Evolutionary conservation across 2,113 vertebrate genomes (phyloP).

Genomic region (Ptyas mucosa): DNA sequence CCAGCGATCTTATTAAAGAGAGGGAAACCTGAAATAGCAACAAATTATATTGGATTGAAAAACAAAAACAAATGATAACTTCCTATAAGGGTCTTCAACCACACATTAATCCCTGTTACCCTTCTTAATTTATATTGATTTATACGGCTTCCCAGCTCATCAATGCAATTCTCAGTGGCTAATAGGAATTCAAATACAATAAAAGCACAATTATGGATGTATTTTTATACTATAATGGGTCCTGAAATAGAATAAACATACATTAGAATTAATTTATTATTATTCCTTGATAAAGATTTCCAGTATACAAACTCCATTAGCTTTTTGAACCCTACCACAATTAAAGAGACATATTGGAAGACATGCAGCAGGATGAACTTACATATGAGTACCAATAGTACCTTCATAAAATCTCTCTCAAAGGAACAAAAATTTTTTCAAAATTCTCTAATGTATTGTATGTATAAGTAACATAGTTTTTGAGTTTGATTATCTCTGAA

Average conservation of each 20-base stretch:
- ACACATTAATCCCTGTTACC: neutral
- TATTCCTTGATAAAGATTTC: neutral
- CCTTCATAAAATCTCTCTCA: neutral
- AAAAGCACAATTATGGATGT: neutral
- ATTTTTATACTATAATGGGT: neutral
- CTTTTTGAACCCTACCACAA: neutral
- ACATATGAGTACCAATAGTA: neutral
- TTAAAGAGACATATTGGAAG: neutral
- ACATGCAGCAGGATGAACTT: neutral
- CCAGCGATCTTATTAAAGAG: neutral
- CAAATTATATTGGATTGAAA: neutral
- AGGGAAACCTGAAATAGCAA: neutral
- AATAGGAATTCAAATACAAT: neutral
- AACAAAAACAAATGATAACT: neutral
- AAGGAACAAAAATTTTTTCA: neutral
- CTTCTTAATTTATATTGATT: neutral
- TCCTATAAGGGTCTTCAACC: neutral
- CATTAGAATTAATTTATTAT: neutral
- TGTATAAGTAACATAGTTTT: neutral
- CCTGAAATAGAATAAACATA: neutral
- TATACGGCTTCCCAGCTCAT: neutral
- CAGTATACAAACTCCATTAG: neutral
- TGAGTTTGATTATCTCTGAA: neutral
- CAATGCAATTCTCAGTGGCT: neutral
- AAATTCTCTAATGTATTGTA: neutral